Conservation (phyloP, 1,140 invertebrate species). For the Armadillidium nasatum region DNA sequence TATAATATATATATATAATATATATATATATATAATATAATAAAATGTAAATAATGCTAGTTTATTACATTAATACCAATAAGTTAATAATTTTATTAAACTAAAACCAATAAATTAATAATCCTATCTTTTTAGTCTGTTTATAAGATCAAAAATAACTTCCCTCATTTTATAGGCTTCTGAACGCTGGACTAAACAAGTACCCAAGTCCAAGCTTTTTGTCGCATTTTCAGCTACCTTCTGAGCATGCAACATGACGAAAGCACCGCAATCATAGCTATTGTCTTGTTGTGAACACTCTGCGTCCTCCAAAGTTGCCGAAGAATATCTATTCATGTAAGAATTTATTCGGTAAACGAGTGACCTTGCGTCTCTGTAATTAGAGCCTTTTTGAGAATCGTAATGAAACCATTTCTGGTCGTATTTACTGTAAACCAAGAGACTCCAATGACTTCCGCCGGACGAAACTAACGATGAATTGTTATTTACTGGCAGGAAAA, state of each 20-base stretch:
- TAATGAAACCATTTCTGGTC: constrained; percentile 70
- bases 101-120: too few species aligned
- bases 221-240: constrained; percentile 53
- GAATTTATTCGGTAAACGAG: constrained; percentile 55
- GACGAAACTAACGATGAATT: constrained; percentile 62
- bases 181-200: constrained; percentile 27
- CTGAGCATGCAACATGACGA: constrained; percentile 69
- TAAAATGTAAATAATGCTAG: too few species aligned
- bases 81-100: too few species aligned
- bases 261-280: constrained; percentile 74
- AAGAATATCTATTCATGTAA: neutral
- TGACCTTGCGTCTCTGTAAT: constrained; percentile 55
- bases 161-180: too few species aligned
- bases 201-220: constrained; percentile 26
- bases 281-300: constrained; percentile 67
- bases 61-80: too few species aligned
- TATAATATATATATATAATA: too few species aligned
- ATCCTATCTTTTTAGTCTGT: too few species aligned
- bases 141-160: too few species aligned
- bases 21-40: too few species aligned
- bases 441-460: constrained; percentile 83
- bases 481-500: constrained; percentile 85
- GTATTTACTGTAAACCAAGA: constrained; percentile 65
- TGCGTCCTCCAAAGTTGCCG: constrained; percentile 53
- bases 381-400: constrained; percentile 66